Evolutionary conservation across 2,888 invertebrate genomes (phyloP), one percentile per base, ranked within the genome.

Genomic region (Rhagophthalmus giganteus): DNA sequence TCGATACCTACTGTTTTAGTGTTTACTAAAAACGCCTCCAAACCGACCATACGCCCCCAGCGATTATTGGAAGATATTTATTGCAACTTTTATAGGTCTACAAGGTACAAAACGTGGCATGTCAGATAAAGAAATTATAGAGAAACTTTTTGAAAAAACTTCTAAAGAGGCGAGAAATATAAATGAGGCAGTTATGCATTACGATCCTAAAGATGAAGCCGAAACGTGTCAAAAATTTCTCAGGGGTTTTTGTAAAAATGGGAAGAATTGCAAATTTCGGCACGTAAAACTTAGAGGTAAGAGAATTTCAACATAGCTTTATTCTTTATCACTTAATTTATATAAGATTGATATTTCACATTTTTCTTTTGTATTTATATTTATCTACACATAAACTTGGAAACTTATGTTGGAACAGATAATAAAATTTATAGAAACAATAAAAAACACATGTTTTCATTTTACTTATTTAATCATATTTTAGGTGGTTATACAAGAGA

Each of bases 161-260:
- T 4, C 10, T 10, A 11, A 26, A 9, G 53, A 53, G 25, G 28
- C 41, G 1, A 31, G 8, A 2, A 53, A 37, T 14, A 11, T 53
- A 2, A 53, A 41, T 15, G 53, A 53, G 13, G 53, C 53, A 6
- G 38, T 53, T 5, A 53, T 53, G 53, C 8, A 20, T 24, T 53
- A 53, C 12, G 11, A 53, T 24, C 53, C 53, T 9, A 9, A 12
- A 9, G 53, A 53, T 11, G 53, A 53, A 33, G 53, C 47, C n/a
- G n/a, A 32, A 13, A 53, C 53, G 1, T 53, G 53, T 24, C n/a
- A n/a, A n/a, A 14, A 13, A 7, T 35, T 35, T 31, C 13, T 42
- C 15, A 14, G 47, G 2, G 53, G 53, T 2, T 42, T 47, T 13
- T 53, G 53, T 11, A 47, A 42, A 11, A 53, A 53, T 12, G 53